These are phyloP conservation scores for Apteryx owenii DNA, from an alignment of 2,113 vertebrate genomes.

Conservation along the genomic window DNA sequence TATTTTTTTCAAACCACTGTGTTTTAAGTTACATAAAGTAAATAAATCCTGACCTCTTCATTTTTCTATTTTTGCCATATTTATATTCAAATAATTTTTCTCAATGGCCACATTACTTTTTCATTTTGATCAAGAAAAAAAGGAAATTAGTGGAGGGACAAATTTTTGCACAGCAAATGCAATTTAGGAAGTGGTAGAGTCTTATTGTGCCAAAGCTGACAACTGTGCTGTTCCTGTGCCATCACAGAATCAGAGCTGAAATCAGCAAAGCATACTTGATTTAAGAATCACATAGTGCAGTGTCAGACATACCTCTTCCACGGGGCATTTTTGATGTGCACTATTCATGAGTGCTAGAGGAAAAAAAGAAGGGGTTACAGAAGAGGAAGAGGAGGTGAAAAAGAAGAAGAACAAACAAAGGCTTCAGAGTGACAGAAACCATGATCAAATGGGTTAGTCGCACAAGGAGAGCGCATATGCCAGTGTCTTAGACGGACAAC, in stretches of 20 bases:
- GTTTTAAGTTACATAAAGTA: background rate
- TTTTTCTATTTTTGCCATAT: background rate
- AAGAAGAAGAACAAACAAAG: constrained; percentile 40
- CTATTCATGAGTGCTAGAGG: constrained; percentile 84
- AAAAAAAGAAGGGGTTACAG: constrained; percentile 83
- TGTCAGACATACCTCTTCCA: constrained; percentile 82
- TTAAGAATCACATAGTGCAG: background rate
- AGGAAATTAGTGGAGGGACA: background rate
- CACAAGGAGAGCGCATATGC: background rate
- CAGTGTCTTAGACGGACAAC: background rate
- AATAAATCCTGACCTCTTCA: background rate
- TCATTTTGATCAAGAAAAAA: constrained; percentile 12
- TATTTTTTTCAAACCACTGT: background rate
- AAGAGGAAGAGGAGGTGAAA: constrained; percentile 61
- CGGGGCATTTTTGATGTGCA: constrained; percentile 80
- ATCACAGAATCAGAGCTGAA: constrained; percentile 6
- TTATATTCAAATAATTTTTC: constrained; percentile 25
- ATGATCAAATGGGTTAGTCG: constrained; percentile 39
- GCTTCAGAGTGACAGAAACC: constrained; percentile 30
- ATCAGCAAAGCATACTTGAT: constrained; percentile 26
- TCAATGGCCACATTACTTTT: background rate
- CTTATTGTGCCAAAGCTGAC: constrained; percentile 2
- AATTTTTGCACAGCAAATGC: background rate
- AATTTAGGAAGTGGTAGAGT: constrained; percentile 8
- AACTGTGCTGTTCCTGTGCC: background rate